A percentile compares a stretch with the other conserved stretches of the same genome.
Conservation (phyloP, 2,888 invertebrate genomes). For the Athalia rosae region DNA sequence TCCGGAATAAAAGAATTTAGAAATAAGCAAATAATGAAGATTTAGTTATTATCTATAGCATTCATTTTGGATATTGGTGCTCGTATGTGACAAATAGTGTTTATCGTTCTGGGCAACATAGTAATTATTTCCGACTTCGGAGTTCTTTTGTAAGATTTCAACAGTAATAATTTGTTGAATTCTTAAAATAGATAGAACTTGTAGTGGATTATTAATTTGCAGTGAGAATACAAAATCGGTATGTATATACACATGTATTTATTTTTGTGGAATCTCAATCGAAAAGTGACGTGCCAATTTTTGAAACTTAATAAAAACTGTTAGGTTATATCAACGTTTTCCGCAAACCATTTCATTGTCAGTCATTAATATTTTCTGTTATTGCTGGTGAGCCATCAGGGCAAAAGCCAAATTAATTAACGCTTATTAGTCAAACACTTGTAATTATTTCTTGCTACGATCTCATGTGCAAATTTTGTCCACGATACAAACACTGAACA, state of each 20-base stretch:
- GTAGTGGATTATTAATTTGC: conserved; percentile 1
- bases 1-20: no score
- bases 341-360: no score
- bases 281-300: conserved; percentile 6
- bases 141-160: conserved; percentile 17
- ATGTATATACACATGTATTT: conserved; percentile 4
- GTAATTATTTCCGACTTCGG: conserved; percentile 31
- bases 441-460: neutral
- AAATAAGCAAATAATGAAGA: no score
- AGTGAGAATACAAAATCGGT: conserved; percentile 16
- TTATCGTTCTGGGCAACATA: conserved; percentile 19
- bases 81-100: neutral
- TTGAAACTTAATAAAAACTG: conserved; percentile 17
- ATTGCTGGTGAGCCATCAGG: no score
- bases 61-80: no score
- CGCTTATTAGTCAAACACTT: neutral
- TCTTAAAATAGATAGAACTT: neutral
- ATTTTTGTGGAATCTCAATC: neutral
- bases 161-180: neutral
- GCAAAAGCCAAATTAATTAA: neutral
- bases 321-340: conserved; percentile 8
- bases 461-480: neutral
- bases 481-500: no score
- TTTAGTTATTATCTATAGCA: no score
- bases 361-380: no score